Conservation (phyloP, 2,888 invertebrate species). For the Elysia crispata region DNA sequence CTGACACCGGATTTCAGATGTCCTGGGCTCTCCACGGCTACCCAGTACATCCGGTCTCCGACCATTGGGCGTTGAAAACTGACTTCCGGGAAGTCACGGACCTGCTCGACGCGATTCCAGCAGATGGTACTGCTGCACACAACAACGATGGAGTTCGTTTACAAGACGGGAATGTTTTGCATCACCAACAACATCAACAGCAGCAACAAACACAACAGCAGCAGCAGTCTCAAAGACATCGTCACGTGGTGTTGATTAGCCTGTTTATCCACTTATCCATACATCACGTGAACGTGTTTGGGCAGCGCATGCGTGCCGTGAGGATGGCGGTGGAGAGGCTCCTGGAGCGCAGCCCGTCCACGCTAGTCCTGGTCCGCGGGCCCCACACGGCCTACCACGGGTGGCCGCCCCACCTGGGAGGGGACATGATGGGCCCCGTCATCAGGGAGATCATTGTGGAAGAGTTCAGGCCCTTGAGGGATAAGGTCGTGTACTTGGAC, state of each 20-base stretch:
- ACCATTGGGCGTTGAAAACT: constrained; percentile 10
- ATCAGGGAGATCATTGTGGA: background rate
- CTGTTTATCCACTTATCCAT: constrained; percentile 26
- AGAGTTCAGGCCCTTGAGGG: background rate
- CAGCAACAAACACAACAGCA: too few relatives aligned
- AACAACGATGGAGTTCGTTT: too few relatives aligned
- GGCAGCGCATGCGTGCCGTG: background rate
- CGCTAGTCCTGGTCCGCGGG: constrained; percentile 18
- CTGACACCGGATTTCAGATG: constrained; percentile 5
- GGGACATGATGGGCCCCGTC: constrained; percentile 14
- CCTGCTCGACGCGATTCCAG: background rate
- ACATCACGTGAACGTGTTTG: constrained; percentile 19
- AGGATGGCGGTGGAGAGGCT: constrained; percentile 17
- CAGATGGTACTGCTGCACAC: too few relatives aligned
- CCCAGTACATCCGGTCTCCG: constrained; percentile 6
- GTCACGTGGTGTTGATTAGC: background rate
- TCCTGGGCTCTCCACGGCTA: constrained; percentile 20
- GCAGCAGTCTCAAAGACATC: too few relatives aligned
- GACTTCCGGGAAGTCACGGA: constrained; percentile 20
- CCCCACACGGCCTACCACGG: constrained; percentile 28
- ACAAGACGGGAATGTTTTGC: too few relatives aligned
- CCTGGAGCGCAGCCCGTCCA: background rate
- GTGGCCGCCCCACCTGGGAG: constrained; percentile 28
- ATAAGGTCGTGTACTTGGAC: constrained; percentile 35
- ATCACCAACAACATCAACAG: too few relatives aligned